Conservation (phyloP, 1,140 invertebrate species). For the Bilobella aurantiaca region DNA sequence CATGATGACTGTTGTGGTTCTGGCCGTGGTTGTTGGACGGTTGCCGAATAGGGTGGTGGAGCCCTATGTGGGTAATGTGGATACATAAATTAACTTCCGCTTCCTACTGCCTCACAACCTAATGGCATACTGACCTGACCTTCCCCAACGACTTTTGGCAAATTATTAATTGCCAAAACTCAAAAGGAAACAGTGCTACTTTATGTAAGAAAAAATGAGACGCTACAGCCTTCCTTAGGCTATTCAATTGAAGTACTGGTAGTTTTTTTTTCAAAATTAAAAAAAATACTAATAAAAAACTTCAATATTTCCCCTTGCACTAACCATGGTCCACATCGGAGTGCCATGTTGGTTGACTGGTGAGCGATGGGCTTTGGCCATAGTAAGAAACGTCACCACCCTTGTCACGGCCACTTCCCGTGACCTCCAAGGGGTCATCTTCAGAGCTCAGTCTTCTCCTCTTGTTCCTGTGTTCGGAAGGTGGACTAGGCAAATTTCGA, state of each 20-base stretch:
- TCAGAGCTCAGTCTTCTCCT: constrained; percentile 51
- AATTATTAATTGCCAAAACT: background rate
- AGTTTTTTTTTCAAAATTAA: too few species aligned
- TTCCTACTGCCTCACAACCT: background rate
- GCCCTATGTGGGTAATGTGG: background rate
- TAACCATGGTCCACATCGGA: constrained; percentile 49
- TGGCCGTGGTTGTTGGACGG: background rate
- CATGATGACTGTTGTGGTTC: background rate
- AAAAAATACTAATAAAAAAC: too few species aligned
- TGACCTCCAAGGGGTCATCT: constrained; percentile 43
- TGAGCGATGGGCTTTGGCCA: constrained; percentile 48
- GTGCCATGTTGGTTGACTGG: constrained; percentile 49
- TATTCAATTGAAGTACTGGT: too few species aligned
- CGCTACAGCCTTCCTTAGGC: too few species aligned
- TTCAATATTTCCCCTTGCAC: constrained; percentile 11
- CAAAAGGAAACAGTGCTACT: background rate
- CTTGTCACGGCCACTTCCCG: constrained; percentile 39
- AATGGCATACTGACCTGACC: background rate
- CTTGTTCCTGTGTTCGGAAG: constrained; percentile 46
- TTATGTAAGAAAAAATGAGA: background rate
- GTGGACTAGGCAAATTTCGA: constrained; percentile 43
- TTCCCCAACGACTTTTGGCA: background rate
- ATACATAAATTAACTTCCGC: constrained; percentile 1
- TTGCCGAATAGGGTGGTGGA: constrained; percentile 2
- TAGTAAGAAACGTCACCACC: constrained; percentile 46